Conservation (phyloP, 2,797 vertebrate genomes). For the Tapirus indicus region DNA sequence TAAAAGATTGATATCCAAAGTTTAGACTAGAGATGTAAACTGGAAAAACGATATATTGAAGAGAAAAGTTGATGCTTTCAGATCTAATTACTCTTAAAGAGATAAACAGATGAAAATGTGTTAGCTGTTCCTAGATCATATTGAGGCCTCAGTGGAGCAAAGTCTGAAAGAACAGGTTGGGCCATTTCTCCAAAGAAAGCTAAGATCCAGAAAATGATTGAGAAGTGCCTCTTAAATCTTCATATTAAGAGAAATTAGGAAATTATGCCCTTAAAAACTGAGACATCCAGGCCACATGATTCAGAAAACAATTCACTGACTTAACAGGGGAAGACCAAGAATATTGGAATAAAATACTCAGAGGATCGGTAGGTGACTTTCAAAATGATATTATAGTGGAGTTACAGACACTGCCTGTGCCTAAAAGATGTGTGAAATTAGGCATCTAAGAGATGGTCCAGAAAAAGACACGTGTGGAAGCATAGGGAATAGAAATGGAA, state of each 20-base stretch:
- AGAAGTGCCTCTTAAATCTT: neutral
- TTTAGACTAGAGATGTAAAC: neutral
- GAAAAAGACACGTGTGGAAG: neutral
- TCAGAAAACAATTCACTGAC: neutral
- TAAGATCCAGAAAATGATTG: neutral
- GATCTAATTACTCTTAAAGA: neutral
- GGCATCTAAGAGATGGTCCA: neutral
- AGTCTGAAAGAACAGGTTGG: neutral
- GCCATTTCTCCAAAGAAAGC: neutral
- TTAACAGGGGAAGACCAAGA: neutral
- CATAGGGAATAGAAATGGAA: neutral
- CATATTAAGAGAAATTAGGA: neutral
- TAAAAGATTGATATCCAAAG: neutral
- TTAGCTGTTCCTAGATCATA: neutral
- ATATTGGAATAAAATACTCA: neutral
- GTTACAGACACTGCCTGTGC: neutral
- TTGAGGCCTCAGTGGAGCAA: neutral
- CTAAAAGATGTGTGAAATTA: neutral
- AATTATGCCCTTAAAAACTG: neutral
- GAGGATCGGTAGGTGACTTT: neutral
- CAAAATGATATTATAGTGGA: neutral
- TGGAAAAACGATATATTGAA: neutral
- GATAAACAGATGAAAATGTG: neutral
- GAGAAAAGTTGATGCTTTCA: neutral
- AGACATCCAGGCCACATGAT: neutral